Evolutionary conservation across 2,797 vertebrate genomes (phyloP).

Genomic region (Trematomus bernacchii): DNA sequence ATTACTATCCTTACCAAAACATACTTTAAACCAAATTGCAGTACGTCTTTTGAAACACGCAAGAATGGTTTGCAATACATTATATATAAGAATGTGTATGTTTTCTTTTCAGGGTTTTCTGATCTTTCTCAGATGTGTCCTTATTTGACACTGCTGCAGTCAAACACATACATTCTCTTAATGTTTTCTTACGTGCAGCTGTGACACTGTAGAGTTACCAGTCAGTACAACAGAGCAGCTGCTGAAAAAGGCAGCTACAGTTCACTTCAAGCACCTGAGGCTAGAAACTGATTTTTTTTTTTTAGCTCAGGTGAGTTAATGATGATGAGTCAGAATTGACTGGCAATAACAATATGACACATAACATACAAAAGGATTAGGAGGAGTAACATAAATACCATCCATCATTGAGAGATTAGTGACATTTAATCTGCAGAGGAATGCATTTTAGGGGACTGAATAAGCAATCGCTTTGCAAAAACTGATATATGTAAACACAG

Average conservation of each 20-base stretch:
- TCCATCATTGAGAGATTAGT: conserved; percentile 26
- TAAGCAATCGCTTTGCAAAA: conserved; percentile 23
- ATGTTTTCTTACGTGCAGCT: not conserved
- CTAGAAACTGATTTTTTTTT: conserved; percentile 3
- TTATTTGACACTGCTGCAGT: not conserved
- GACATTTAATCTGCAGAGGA: conserved; percentile 27
- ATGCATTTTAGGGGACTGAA: conserved; percentile 16
- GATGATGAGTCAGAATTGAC: conserved; percentile 34
- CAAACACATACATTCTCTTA: not conserved
- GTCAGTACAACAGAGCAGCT: not conserved
- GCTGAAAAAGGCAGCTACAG: not conserved
- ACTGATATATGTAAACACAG: not conserved
- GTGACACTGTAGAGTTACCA: not conserved
- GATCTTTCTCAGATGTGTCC: not conserved
- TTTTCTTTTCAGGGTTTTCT: too few relatives aligned
- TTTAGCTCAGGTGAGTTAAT: conserved; percentile 30
- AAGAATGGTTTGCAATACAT: not conserved
- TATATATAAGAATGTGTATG: not conserved
- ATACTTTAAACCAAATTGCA: not conserved
- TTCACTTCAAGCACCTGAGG: conserved; percentile 21
- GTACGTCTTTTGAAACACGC: not conserved
- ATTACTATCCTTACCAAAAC: not conserved
- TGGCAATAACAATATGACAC: not conserved
- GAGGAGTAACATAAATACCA: not conserved
- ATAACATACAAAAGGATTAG: not conserved